phyloP scores from a whole-genome alignment of 2,888 invertebrate species.

The Luperina testacea region DNA sequence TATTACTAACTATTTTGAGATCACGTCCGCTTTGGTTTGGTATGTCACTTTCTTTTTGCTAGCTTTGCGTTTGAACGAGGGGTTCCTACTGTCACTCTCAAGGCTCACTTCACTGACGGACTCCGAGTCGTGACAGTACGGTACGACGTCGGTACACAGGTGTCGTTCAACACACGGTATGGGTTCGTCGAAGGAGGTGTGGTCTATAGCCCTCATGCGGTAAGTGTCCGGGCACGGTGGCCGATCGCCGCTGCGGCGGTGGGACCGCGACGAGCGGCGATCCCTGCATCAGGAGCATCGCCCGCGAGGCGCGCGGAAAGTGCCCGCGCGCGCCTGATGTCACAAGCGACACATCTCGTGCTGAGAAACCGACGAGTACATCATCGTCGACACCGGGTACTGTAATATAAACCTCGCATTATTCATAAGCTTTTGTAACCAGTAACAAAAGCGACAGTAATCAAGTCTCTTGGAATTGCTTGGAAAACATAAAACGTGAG shows the following conservation, averaged over 20 bases:
- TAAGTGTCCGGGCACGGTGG: constrained; percentile 73
- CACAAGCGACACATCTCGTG: constrained; percentile 93
- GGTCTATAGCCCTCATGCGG: constrained; percentile 80
- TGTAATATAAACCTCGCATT: constrained; percentile 72
- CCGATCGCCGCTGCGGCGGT: constrained; percentile 76
- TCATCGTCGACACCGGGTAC: constrained; percentile 90
- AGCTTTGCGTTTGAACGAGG: constrained; percentile 78
- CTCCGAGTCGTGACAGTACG: constrained; percentile 82
- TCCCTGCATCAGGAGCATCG: constrained; percentile 86
- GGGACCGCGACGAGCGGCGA: constrained; percentile 79
- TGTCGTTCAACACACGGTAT: constrained; percentile 80
- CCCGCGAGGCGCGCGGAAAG: constrained; percentile 79
- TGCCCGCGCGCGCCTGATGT: constrained; percentile 89
- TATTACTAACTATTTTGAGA: constrained; percentile 71
- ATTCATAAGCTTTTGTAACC: constrained; percentile 37
- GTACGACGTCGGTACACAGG: constrained; percentile 73
- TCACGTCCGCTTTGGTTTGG: constrained; percentile 84
- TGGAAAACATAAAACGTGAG: constrained; percentile 39
- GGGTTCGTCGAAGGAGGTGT: constrained; percentile 81
- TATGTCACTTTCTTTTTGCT: constrained; percentile 84
- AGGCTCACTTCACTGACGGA: constrained; percentile 85
- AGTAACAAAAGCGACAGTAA: constrained; percentile 19
- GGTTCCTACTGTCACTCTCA: constrained; percentile 85
- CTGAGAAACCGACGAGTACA: constrained; percentile 92
- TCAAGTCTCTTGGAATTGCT: constrained; percentile 21